Conservation (phyloP, 2,113 vertebrate species). For the Muntiacus muntjak region DNA sequence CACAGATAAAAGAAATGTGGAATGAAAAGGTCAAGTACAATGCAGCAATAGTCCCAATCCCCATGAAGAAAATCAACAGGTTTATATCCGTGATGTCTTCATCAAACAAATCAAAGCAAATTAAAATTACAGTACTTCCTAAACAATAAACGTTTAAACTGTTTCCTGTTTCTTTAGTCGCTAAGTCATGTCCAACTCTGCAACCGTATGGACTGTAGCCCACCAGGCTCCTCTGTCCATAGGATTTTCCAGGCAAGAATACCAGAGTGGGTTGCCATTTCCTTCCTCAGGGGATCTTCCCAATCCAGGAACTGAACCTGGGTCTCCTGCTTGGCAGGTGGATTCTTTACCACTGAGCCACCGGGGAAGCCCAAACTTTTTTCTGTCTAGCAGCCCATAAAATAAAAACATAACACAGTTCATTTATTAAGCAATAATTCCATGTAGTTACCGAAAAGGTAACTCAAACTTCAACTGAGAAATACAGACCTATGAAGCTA, state of each 20-base stretch:
- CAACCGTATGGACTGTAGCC: neutral
- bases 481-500: neutral
- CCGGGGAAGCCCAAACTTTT: neutral
- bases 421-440: constrained; percentile 16
- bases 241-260: neutral
- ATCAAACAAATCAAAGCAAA: constrained; percentile 43
- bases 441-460: constrained; percentile 22
- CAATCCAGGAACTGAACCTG: neutral
- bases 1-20: neutral
- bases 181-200: neutral
- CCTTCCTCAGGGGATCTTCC: neutral
- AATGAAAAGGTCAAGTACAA: constrained; percentile 34
- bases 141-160: neutral
- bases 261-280: neutral
- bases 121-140: neutral
- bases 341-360: neutral
- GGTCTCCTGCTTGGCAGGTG: neutral
- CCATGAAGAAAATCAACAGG: neutral
- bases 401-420: constrained; percentile 8
- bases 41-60: neutral
- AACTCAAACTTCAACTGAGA: constrained; percentile 30
- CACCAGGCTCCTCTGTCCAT: neutral
- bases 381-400: neutral
- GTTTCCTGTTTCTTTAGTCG: neutral
- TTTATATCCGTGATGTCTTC: neutral